Evolutionary conservation across 2,113 vertebrate genomes (phyloP), one percentile per base, ranked within the genome.

Genomic region (Sialia sialis): DNA sequence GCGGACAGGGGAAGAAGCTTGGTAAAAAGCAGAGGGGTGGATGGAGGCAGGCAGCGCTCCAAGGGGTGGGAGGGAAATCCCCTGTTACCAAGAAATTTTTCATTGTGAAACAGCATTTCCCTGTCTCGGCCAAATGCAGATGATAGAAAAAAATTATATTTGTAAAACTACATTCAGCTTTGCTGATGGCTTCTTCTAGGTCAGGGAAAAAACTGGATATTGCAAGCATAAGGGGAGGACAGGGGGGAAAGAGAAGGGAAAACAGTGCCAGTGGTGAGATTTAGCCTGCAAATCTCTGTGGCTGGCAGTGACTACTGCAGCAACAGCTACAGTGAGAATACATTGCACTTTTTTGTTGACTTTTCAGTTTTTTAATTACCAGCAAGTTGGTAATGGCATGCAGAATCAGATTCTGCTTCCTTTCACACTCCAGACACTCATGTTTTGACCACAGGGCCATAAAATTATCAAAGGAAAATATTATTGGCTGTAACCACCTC

Each of bases 391-490:
- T 96, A 97, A 96, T 87, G 81, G 89, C 94, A 90, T 91, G 75
- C 84, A 88, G 91, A 94, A 94, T 95, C 75, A 87, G 87, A 95
- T 91, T 81, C 95, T 95, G 94, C 94, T 96, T 97, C 93, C 96
- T 94, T 95, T 96, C 91, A 91, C 94, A 94, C 95, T 95, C 63
- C 82, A 95, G 87, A 91, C 91, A 95, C 94, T 94, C 95, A 86
- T 77, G 94, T 93, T 87, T 91, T 96, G 91, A 95, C 95, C 96
- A 93, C 93, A 95, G 78, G 70, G 82, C 78, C 82, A 93, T 97
- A 97, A 96, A 95, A 95, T 96, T 95, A 95, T 96, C 94, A 96
- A 95, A 97, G 68, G 94, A 84, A 95, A 95, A 93, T 95, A 95
- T 95, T 94, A 96, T 90, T 94, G 93, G 93, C 91, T 93, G 72